Conservation (phyloP, 1,140 invertebrate species). For the Ceratina calcarata region DNA sequence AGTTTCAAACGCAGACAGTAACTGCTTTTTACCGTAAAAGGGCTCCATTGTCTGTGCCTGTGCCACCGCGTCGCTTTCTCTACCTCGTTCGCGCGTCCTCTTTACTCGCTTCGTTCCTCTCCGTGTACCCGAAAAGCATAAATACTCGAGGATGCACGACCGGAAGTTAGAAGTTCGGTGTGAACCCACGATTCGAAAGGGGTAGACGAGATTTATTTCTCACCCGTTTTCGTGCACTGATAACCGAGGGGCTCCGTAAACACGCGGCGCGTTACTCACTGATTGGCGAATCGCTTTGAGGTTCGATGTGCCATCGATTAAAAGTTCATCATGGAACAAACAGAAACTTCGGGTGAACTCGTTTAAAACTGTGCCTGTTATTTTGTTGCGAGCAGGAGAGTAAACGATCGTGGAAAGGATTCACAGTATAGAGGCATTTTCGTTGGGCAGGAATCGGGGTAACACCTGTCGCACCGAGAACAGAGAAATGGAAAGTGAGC, state of each 20-base stretch:
- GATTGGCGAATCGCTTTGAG: slow-evolving; percentile 44
- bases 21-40: slow-evolving; percentile 70
- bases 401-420: not conserved
- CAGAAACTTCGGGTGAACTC: too few species aligned
- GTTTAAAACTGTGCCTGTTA: too few species aligned
- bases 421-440: not conserved
- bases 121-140: slow-evolving; percentile 48
- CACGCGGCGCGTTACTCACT: slow-evolving; percentile 52
- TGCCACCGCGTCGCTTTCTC: not conserved
- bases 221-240: slow-evolving; percentile 40
- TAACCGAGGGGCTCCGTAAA: slow-evolving; percentile 46
- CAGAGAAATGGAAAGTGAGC: slow-evolving; percentile 27
- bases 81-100: not conserved
- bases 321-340: too few species aligned
- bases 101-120: slow-evolving; percentile 2
- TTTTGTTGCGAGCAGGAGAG: too few species aligned
- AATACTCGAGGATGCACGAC: slow-evolving; percentile 53
- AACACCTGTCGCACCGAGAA: slow-evolving; percentile 40
- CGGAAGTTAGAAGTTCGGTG: slow-evolving; percentile 67
- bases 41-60: slow-evolving; percentile 60
- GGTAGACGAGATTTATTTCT: slow-evolving; percentile 56
- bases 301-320: not conserved
- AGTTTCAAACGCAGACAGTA: slow-evolving; percentile 68
- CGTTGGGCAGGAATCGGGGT: not conserved
- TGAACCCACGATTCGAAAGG: not conserved